phyloP scores from a whole-genome alignment of 2,888 invertebrate species.

The Lysandra bellargus region DNA sequence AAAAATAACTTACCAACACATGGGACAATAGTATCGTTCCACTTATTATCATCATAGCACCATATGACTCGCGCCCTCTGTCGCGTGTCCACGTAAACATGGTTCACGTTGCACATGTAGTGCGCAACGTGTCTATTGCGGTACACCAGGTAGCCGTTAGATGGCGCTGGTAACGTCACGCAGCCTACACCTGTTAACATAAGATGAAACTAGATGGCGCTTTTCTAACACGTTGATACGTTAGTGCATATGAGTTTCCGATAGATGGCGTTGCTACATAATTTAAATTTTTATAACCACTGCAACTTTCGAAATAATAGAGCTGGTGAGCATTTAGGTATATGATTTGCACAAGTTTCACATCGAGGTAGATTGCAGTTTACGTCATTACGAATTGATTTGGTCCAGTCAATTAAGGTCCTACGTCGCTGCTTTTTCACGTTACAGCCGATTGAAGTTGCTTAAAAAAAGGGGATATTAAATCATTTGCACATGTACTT shows the following conservation, averaged over 20 bases:
- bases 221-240: not conserved
- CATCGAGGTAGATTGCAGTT: too few relatives aligned
- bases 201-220: conserved; percentile 39
- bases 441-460: too few relatives aligned
- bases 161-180: conserved; percentile 82
- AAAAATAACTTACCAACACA: conserved; percentile 82
- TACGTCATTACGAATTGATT: too few relatives aligned
- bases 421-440: too few relatives aligned
- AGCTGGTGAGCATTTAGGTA: too few relatives aligned
- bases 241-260: not conserved
- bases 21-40: conserved; percentile 82
- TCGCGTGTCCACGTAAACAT: conserved; percentile 84
- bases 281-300: not conserved
- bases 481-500: too few relatives aligned
- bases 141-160: conserved; percentile 84
- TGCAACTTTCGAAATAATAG: too few relatives aligned
- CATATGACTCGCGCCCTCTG: conserved; percentile 81
- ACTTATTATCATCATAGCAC: conserved; percentile 83
- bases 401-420: too few relatives aligned
- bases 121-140: conserved; percentile 83
- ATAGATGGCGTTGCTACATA: not conserved
- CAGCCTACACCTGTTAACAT: conserved; percentile 83
- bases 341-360: too few relatives aligned
- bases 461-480: too few relatives aligned
- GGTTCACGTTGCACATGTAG: conserved; percentile 85